These are phyloP conservation scores for Smutsia gigantea DNA, from an alignment of 2,797 vertebrate species.

Conservation along the genomic window DNA sequence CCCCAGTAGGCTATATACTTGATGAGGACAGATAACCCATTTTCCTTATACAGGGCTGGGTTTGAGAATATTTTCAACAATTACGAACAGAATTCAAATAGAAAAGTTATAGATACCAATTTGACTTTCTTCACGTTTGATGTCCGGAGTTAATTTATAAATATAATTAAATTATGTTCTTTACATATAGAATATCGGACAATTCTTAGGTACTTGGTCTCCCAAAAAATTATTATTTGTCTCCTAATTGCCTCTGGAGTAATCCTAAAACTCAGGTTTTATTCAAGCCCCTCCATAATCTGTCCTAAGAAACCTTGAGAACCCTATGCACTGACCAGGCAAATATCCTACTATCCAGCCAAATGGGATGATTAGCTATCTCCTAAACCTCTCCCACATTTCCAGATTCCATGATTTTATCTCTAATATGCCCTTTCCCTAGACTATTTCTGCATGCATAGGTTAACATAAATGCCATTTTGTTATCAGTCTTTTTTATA, in stretches of 20 bases:
- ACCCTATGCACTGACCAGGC: background rate
- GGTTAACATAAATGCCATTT: background rate
- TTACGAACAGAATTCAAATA: background rate
- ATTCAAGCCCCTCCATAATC: background rate
- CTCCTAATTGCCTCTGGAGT: background rate
- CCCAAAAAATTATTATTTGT: background rate
- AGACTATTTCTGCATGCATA: background rate
- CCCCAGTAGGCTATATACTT: background rate
- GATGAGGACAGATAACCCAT: background rate
- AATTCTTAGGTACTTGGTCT: background rate
- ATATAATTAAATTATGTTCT: too few relatives aligned
- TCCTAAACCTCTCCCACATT: background rate
- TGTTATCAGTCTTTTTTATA: background rate
- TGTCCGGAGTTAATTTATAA: background rate
- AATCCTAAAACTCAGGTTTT: background rate
- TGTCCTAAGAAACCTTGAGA: background rate
- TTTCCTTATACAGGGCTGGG: background rate
- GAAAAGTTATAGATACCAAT: background rate
- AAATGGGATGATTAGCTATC: background rate
- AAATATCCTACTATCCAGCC: background rate
- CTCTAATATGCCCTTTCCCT: background rate
- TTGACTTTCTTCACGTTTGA: background rate
- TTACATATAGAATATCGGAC: background rate
- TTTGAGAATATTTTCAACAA: background rate
- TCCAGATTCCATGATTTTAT: background rate